Conservation (phyloP, 2,113 vertebrate species). For the Chinchilla lanigera region DNA sequence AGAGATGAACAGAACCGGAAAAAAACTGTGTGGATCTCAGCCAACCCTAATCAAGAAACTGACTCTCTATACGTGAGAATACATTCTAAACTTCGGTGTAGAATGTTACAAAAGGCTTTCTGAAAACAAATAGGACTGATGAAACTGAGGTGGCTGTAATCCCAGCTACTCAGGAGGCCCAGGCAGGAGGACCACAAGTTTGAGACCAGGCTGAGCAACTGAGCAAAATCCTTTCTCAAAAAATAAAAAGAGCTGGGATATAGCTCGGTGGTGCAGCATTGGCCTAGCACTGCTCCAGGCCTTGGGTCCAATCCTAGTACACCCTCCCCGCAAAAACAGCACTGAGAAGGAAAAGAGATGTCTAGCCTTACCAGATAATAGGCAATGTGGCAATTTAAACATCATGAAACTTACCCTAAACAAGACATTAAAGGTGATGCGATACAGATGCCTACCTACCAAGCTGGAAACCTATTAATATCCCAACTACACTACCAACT, state of each 20-base stretch:
- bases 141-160: background rate
- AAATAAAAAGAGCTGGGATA: background rate
- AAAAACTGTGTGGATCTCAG: background rate
- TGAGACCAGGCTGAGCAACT: background rate
- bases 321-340: background rate
- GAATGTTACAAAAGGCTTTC: background rate
- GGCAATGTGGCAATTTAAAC: background rate
- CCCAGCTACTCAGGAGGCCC: background rate
- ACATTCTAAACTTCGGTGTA: background rate
- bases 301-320: background rate
- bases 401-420: background rate
- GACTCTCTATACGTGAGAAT: background rate
- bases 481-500: background rate
- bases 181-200: background rate
- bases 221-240: background rate
- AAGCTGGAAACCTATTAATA: background rate
- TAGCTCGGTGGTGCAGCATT: background rate
- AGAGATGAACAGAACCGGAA: background rate
- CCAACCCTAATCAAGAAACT: background rate
- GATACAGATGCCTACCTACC: background rate
- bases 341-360: background rate
- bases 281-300: background rate
- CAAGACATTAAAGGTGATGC: background rate
- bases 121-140: background rate
- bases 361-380: background rate